Base-by-base conservation (phyloP, 1,140 invertebrate genomes). In the Papilio machaon region DNA sequence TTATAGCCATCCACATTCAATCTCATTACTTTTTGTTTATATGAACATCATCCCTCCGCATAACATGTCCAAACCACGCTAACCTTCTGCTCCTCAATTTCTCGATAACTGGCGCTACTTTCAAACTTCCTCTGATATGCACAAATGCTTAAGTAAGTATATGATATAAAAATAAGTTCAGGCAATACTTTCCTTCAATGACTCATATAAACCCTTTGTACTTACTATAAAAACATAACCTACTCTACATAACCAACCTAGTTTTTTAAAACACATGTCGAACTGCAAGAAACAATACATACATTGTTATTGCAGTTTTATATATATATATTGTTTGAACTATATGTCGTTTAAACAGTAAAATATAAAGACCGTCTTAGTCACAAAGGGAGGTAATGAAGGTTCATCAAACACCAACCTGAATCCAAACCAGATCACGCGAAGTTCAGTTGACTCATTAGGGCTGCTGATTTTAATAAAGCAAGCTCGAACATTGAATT, bases 161-260 rank as follows among this genome's bases (percentile, higher is more conserved):
- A 52, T 30, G 23, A 30, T 15, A 52, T 23, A 64, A 67, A 35
- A 35, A 70, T 1, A 19, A 11, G 3, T 64, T 64, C 19, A 35
- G 30, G 23, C 64, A 70, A 70, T 38, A 70, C 35, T 35, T 70
- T 15, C 11, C 64, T 67, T 2, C 30, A 67, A 70, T 35, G 23
- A 13, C 10, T 58, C 54, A 19, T 58, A 6, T 58, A 19, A 58
- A 30, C 23, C 60, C 64, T 38, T 15, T 35, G 23, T 70, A 30
- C 64, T 70, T 15, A 70, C 64, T 35, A 64, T 64, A 7, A 13
- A 70, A 70, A 70, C 64, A 35, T 35, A 38, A 70, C 64, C 64
- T 70, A 38, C 64, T 70, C 13, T 15, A 35, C 30, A 35, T 35
- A 15, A 35, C 38, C 64, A 70, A 70, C 64, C 64, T 70, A 70